Percentiles rank a stretch among this genome's conserved stretches.
Conservation (phyloP, 1,140 invertebrate species). For the Gryllus bimaculatus region DNA sequence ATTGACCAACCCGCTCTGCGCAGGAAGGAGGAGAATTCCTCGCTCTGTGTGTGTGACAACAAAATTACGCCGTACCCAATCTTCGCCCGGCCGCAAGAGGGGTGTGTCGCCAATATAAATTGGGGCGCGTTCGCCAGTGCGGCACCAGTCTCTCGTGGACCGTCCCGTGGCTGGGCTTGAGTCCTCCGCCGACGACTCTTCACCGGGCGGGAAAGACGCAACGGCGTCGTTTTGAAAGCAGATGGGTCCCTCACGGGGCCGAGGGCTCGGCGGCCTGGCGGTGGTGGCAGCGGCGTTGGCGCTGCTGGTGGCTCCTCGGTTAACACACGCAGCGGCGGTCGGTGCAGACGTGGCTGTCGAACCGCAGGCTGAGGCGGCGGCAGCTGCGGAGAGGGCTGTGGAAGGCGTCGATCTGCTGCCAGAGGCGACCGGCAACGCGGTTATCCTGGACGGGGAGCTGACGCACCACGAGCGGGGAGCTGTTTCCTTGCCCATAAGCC, state of each 20-base stretch:
- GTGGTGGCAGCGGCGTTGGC: not conserved
- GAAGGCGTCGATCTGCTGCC: not conserved
- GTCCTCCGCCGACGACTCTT: not conserved
- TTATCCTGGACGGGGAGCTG: not conserved
- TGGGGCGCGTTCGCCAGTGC: no score
- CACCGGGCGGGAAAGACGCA: no score
- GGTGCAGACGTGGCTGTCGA: not conserved
- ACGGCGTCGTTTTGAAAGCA: no score
- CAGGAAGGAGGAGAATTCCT: not conserved
- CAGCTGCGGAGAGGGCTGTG: not conserved
- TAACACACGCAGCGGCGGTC: not conserved
- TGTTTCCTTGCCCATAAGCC: not conserved
- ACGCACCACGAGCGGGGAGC: not conserved
- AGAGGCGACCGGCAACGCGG: not conserved
- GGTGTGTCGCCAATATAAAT: not conserved
- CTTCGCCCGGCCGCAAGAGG: no score
- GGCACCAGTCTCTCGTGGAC: not conserved
- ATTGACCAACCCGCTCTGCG: not conserved
- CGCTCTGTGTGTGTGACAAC: not conserved
- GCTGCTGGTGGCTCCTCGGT: not conserved
- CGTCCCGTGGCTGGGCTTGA: not conserved
- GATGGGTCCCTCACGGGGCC: no score
- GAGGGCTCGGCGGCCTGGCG: no score
- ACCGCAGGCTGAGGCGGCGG: no score
- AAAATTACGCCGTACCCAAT: not conserved